Evolutionary conservation across 2,888 invertebrate genomes (phyloP).

Genomic region (Lepidocyrtoides sp.): DNA sequence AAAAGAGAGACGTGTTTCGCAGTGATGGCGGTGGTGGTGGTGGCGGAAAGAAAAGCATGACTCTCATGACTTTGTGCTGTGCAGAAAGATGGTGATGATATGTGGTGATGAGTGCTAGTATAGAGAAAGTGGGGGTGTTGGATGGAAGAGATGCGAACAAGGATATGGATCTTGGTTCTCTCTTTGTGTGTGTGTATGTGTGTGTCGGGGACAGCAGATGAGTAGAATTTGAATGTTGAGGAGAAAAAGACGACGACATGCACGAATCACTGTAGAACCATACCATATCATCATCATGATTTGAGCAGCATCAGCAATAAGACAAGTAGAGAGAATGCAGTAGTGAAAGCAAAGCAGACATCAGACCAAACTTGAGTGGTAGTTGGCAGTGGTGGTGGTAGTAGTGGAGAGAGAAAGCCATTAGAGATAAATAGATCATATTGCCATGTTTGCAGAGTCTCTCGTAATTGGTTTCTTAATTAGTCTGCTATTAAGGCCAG

Average conservation of each 20-base stretch:
- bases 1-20: conserved; percentile 35
- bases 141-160: neutral
- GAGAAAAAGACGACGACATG: conserved; percentile 28
- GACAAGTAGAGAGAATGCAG: neutral
- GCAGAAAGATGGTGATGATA: conserved; percentile 9
- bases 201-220: conserved; percentile 42
- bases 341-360: neutral
- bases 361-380: neutral
- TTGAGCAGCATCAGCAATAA: neutral
- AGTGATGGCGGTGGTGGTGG: neutral
- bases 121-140: conserved; percentile 6
- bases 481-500: conserved; percentile 85
- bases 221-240: conserved; percentile 69
- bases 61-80: neutral
- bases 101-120: neutral
- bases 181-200: conserved; percentile 9
- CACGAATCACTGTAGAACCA: neutral
- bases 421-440: conserved; percentile 85
- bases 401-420: conserved; percentile 74
- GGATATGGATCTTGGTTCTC: neutral
- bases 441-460: conserved; percentile 84
- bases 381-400: neutral
- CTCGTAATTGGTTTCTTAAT: conserved; percentile 85
- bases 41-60: too few species aligned
- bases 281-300: neutral